Base-by-base conservation (phyloP, 1,140 invertebrate genomes). In the Pseudomyrmex dendroicus region DNA sequence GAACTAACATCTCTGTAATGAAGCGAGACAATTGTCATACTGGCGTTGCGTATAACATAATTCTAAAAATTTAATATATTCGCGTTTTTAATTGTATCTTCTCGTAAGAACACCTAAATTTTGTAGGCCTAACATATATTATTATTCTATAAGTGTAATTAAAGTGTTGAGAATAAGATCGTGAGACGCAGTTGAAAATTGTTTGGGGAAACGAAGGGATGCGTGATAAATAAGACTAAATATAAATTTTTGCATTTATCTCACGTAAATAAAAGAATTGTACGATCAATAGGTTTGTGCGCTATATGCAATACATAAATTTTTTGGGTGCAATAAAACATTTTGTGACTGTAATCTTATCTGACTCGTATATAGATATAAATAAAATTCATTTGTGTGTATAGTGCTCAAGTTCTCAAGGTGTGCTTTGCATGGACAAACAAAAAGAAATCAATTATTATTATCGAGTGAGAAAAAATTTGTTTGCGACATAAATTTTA, bases 111-210 rank as follows among this genome's bases (percentile, higher is more conserved):
- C 63, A 52, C 63, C 74, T 72, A 80, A 84, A 62, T 73, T 84
- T 59, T 44, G 64, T 83, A 80, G 85, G 86, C 83, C 86, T 87
- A 88, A 62, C 48, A 73, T 35, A 25, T 22, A 25, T 25, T 25
- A 25, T 52, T 84, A 73, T 88, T 73, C 73, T 89, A 25, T 86
- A 89, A 88, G 59, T 84, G 88, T 57, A 88, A 72, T 77, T 85
- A 88, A 85, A 54, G 66, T 88, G 73, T 82, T 56, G 35, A 73
- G 35, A 73, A 67, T 89, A 89, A 82, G 86, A 52, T 86, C 54
- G 85, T 82, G 44, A 86, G 35, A 35, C 35, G 35, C 63, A 83
- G 77, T 52, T 80, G 56, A 35, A 35, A 87, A 72, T 82, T 46
- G 35, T 73, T 64, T 82, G 35, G 35, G 35, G 0, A 35, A 35